These are phyloP conservation scores for Sebastes matsubarae DNA, from an alignment of 2,797 vertebrate genomes.

Conservation along the genomic window DNA sequence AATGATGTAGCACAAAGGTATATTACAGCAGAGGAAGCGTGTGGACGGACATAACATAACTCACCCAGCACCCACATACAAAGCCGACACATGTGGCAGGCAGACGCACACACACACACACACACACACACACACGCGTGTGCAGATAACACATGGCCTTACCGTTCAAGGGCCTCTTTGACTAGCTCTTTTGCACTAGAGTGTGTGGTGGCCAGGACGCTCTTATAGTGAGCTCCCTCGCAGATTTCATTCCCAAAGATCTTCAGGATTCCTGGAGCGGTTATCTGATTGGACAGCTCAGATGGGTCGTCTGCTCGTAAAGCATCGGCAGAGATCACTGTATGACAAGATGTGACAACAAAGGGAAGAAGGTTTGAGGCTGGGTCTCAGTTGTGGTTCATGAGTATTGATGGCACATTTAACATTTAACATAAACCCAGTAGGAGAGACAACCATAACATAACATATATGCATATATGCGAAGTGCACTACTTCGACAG, in stretches of 20 bases:
- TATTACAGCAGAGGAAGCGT: slow-evolving; percentile 18
- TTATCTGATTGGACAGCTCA: slow-evolving; percentile 86
- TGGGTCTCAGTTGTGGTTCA: neutral
- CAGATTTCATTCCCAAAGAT: slow-evolving; percentile 87
- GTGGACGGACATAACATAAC: slow-evolving; percentile 1
- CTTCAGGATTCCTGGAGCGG: slow-evolving; percentile 86
- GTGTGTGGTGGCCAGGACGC: slow-evolving; percentile 85
- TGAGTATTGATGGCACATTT: neutral
- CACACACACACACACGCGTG: neutral
- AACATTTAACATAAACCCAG: neutral
- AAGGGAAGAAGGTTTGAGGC: neutral
- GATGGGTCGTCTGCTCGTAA: slow-evolving; percentile 76
- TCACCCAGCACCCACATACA: slow-evolving; percentile 10
- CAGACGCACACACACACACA: slow-evolving; percentile 28
- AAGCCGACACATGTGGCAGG: slow-evolving; percentile 47
- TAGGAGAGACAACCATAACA: neutral
- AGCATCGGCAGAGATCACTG: slow-evolving; percentile 54
- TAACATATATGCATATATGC: neutral
- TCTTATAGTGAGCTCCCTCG: slow-evolving; percentile 86
- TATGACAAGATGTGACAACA: neutral
- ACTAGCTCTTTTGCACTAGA: slow-evolving; percentile 86
- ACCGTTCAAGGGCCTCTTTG: slow-evolving; percentile 88
- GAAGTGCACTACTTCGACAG: neutral
- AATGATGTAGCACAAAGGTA: slow-evolving; percentile 7
- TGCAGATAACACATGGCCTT: slow-evolving; percentile 29